Conservation (phyloP, 1,140 invertebrate genomes). For the Drosophila quadrilineata region DNA sequence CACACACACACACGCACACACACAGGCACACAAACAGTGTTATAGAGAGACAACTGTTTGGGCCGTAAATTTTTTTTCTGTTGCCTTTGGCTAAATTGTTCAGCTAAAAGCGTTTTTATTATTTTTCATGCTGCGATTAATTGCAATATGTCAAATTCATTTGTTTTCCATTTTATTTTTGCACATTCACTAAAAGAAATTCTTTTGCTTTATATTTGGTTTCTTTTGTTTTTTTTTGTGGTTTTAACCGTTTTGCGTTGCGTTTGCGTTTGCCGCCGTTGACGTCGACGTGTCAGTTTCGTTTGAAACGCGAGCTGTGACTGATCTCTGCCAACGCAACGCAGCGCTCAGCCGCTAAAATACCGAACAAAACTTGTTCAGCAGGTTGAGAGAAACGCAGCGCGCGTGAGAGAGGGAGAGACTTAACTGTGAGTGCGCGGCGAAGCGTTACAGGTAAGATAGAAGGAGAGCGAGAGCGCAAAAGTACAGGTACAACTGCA, state of each 20-base stretch:
- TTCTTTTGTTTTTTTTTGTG: constrained; percentile 48
- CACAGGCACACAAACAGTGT: too few species aligned
- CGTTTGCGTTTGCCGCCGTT: constrained; percentile 19
- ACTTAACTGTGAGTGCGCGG: neutral
- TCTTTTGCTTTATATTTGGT: constrained; percentile 35
- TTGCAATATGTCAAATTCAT: constrained; percentile 54
- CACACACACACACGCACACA: too few species aligned
- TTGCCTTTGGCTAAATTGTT: too few species aligned
- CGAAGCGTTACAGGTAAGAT: constrained; percentile 46
- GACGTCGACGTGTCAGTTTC: constrained; percentile 79
- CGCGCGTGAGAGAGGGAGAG: too few species aligned
- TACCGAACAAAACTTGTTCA: constrained; percentile 51
- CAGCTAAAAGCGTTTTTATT: too few species aligned
- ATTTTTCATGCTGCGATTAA: too few species aligned
- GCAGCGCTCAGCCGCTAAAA: constrained; percentile 32
- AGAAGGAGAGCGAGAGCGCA: too few species aligned
- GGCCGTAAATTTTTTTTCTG: constrained; percentile 3
- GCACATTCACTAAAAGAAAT: constrained; percentile 30
- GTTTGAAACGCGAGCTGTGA: constrained; percentile 75
- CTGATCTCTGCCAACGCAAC: constrained; percentile 54
- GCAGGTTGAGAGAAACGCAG: constrained; percentile 31
- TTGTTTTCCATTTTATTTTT: constrained; percentile 31
- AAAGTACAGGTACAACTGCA: too few species aligned
- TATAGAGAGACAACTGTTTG: too few species aligned
- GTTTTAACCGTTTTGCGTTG: constrained; percentile 44